Base-by-base conservation (phyloP, 2,888 invertebrate species). In the Drosophila borealis region DNA sequence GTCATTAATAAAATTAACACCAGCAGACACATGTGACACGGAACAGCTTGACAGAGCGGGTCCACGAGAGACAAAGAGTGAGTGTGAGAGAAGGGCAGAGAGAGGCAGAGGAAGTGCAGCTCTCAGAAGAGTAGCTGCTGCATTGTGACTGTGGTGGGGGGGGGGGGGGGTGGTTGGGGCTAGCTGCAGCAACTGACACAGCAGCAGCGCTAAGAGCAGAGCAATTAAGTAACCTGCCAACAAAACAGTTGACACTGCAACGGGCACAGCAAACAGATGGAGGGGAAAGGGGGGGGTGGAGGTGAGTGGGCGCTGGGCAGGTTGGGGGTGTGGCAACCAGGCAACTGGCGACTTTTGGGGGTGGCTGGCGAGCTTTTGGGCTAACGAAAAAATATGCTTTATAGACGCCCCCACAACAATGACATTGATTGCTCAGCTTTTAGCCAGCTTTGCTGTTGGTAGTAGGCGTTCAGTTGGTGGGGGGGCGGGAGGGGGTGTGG, bases 1-100 rank as follows among this genome's bases (percentile, higher is more conserved):
- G 91, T 89, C 92, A 91, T 91, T 91, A 91, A 91, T 91, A 91
- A 91, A 91, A 91, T 91, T 91, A 91, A 91, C 91, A 91, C 90
- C 82, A 88, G 78, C 80, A 74, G 82, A 81, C 78, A 75, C 72
- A 80, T 80, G 78, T 78, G 65, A 68, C 62, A 70, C 8, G 57
- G 14, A 46, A 19, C 37, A 54, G 53, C 56, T 63, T 48, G 64
- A 39, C 66, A 65, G 45, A 11, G 42, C 14, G 10, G 4, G 9
- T 0, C 11, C n/a, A 9, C 17, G 14, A 29, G 21, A 33, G 44
- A 17, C 25, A 11, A 19, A 21, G 45, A 25, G 55, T n/a, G n/a
- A 10, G 61, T 37, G 45, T 4, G 54, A 4, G 34, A 21, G 44
- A 36, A 54, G 17, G 42, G 33, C 54, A 46, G n/a, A 10, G 21